Evolutionary conservation across 2,888 invertebrate species (phyloP).

Genomic region (Peribatodes rhomboidaria): DNA sequence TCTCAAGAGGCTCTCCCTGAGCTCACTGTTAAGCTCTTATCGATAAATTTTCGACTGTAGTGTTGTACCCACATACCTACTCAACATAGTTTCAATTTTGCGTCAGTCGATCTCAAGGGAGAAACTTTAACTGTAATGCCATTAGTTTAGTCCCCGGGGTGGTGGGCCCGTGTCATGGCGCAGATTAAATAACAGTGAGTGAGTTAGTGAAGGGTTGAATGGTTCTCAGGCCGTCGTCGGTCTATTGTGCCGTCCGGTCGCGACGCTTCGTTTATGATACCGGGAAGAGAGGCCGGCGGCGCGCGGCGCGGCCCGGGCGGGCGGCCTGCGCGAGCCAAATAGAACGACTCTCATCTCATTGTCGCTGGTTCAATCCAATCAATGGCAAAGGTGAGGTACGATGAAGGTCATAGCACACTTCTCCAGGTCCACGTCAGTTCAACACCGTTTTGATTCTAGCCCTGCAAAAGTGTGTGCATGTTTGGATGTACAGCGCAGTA

Average conservation of each 20-base stretch:
- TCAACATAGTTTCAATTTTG: slow-evolving; percentile 10
- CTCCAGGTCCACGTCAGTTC: background rate
- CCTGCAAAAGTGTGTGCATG: too few species aligned
- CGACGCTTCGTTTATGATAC: slow-evolving; percentile 35
- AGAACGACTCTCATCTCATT: slow-evolving; percentile 35
- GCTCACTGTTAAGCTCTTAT: background rate
- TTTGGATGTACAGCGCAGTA: too few species aligned
- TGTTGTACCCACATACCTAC: background rate
- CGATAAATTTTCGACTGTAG: background rate
- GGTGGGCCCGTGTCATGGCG: slow-evolving; percentile 5
- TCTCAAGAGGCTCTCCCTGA: background rate
- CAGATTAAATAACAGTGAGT: slow-evolving; percentile 2
- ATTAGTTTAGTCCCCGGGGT: slow-evolving; percentile 20
- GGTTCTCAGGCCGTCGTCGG: slow-evolving; percentile 18
- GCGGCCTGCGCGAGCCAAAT: slow-evolving; percentile 34
- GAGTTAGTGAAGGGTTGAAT: slow-evolving; percentile 12
- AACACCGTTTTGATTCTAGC: too few species aligned
- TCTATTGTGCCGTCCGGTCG: slow-evolving; percentile 28
- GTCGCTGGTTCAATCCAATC: slow-evolving; percentile 43
- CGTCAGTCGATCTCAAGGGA: slow-evolving; percentile 16
- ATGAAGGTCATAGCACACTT: background rate
- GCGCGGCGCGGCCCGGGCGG: too few species aligned
- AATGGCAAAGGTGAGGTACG: slow-evolving; percentile 33
- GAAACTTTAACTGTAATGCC: slow-evolving; percentile 27
- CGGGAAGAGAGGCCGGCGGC: slow-evolving; percentile 26